Evolutionary conservation across 2,888 invertebrate genomes (phyloP), one percentile per base, ranked within the genome.

Genomic region (Drosophila tanythrix): DNA sequence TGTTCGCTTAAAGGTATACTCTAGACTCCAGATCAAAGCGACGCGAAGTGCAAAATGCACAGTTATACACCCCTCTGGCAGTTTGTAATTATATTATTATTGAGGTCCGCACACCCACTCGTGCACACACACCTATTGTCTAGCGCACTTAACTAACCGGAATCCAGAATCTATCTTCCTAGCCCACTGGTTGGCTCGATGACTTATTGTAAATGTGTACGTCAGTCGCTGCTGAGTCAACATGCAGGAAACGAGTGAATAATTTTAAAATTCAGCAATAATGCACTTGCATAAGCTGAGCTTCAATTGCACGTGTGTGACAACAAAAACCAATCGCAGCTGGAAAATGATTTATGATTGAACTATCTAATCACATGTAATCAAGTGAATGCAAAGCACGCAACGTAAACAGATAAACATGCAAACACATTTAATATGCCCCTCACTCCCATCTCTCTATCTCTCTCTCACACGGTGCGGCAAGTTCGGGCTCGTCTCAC

Each of bases 321-420:
- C 40, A 59, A 46, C 50, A 57, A 50, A 52, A 51, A 48, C 29
- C 51, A 53, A 31, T 11, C n/a, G 29, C 46, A 40, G 59, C 29
- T 46, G 38, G 58, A 64, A 59, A 70, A 62, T 77, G 74, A 79
- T 68, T 74, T 67, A 79, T 80, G 82, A 79, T 83, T 76, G 76
- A 67, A 62, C 74, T 48, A 63, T 71, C 64, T 79, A 86, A 88
- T 88, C 71, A 77, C 56, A 75, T 72, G 74, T 74, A 83, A 87
- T 86, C 79, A 84, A 74, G 67, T 63, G 55, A 77, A 75, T 77
- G 71, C 78, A 53, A 75, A 62, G 72, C 88, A 85, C 71, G 85
- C 81, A 64, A 79, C 65, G 65, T 60, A 72, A 61, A 68, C 80
- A 82, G 53, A 38, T 25, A 46, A 46, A 46, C 46, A 46, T 66